Evolutionary conservation across 2,113 vertebrate genomes (phyloP), one percentile per base, ranked within the genome.

Genomic region (Pelecanoides urinatrix): DNA sequence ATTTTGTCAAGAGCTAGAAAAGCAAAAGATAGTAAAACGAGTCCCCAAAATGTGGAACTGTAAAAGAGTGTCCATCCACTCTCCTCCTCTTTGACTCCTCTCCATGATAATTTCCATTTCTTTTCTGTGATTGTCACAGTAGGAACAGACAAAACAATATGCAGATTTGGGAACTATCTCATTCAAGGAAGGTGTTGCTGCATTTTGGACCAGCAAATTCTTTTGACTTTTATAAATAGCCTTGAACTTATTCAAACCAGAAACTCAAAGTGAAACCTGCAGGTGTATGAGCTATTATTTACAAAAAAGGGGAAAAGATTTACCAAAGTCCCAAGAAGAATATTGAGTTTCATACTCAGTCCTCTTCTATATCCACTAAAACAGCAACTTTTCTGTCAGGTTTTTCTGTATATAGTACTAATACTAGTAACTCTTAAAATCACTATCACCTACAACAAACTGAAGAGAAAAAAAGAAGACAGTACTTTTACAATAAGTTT

Each of bases 221-320:
- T 84, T 81, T 34, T 47, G 25, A 84, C 21, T 84, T 92, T 56
- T 65, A 61, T 38, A 72, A 85, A 77, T 6, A 83, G 27, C 62
- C 27, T 62, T 67, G n/a, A 73, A 76, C 20, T 86, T 58, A 86
- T 3, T 86, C 38, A 83, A 90, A 83, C 6, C 26, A 63, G 75
- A 92, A 96, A 89, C 36, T 82, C 67, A 73, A 77, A 83, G 44
- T 42, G 67, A 94, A 94, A 86, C 74, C n/a, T 86, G n/a, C 73
- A 88, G 56, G 29, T 88, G 45, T 70, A 36, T 11, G 18, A 78
- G 5, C 34, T 79, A 73, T 40, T 82, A 55, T 50, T 77, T 92
- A 77, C 7, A 18, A 70, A 87, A 78, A 36, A 79, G 8, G 8
- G 15, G 36, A 72, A 91, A 88, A 71, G 0, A 79, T 71, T 83